A percentile compares a stretch with the other conserved stretches of the same genome.
Conservation (phyloP, 2,797 vertebrate species). For the Sebastes melanostomus region DNA sequence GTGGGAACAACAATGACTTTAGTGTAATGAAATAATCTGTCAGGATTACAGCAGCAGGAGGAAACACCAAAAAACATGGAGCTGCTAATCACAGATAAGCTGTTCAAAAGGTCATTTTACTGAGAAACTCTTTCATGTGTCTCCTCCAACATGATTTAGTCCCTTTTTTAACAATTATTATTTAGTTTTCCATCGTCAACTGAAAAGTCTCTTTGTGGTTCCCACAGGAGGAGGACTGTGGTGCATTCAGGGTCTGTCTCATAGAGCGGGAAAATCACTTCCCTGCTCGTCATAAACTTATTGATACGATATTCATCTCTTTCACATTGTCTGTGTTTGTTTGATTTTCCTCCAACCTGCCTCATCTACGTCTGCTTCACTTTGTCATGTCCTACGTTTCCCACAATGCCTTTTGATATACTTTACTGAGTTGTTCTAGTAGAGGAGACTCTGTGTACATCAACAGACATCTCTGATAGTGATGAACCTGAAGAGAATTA, state of each 20-base stretch:
- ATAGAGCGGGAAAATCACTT: neutral
- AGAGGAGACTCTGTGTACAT: no score
- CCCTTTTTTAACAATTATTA: neutral
- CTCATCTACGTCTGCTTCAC: neutral
- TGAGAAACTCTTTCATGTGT: neutral
- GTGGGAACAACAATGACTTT: conserved; percentile 48
- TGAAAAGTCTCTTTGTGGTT: neutral
- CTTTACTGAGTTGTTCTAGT: neutral
- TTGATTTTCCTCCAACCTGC: neutral
- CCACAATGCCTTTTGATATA: neutral
- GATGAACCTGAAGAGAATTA: no score
- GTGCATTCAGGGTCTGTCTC: neutral
- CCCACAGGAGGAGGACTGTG: neutral
- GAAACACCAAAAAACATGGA: conserved; percentile 39
- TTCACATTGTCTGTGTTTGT: neutral
- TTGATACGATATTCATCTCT: neutral
- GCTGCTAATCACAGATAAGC: conserved; percentile 63
- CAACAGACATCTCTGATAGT: no score
- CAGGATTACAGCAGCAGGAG: conserved; percentile 53
- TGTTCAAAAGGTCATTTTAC: conserved; percentile 17
- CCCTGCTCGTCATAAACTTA: no score
- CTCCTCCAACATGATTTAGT: neutral
- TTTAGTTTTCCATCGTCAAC: neutral
- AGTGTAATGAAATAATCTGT: conserved; percentile 56
- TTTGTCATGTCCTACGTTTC: neutral